Evolutionary conservation across 2,888 invertebrate genomes (phyloP).

Genomic region (Lasiommata megera): DNA sequence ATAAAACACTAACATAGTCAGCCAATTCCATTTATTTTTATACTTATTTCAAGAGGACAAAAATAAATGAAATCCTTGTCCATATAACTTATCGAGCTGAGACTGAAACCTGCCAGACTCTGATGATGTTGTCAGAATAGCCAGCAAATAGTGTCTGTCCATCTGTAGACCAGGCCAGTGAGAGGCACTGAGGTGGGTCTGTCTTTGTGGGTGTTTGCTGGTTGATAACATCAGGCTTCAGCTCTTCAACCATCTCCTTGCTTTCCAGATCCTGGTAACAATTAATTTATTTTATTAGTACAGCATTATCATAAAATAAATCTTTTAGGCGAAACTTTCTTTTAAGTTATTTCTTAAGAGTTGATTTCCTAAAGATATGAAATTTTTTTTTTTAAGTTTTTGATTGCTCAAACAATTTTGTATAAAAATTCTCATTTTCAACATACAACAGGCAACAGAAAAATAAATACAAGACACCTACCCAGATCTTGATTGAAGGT

Average conservation of each 20-base stretch:
- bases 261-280: slow-evolving; percentile 94
- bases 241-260: slow-evolving; percentile 99
- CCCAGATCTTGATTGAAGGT: slow-evolving; percentile 99
- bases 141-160: slow-evolving; percentile 99
- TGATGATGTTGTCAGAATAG: slow-evolving; percentile 98
- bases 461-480: slow-evolving; percentile 53
- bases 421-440: too few relatives aligned
- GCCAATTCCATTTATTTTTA: slow-evolving; percentile 78
- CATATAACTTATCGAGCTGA: slow-evolving; percentile 84
- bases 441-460: not conserved
- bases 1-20: slow-evolving; percentile 54
- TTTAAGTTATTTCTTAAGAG: too few relatives aligned
- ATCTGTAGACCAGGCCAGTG: slow-evolving; percentile 99
- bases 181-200: slow-evolving; percentile 97
- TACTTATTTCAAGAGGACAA: slow-evolving; percentile 59
- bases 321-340: too few relatives aligned
- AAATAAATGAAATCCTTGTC: slow-evolving; percentile 71
- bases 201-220: slow-evolving; percentile 88
- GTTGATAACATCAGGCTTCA: slow-evolving; percentile 96
- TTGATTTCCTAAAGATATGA: too few relatives aligned
- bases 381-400: too few relatives aligned
- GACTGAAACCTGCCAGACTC: slow-evolving; percentile 99
- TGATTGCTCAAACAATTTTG: too few relatives aligned
- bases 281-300: not conserved
- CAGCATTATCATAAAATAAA: not conserved